A percentile compares a stretch with the other conserved stretches of the same genome.
Conservation (phyloP, 2,113 vertebrate genomes). For the Myotis yumanensis region DNA sequence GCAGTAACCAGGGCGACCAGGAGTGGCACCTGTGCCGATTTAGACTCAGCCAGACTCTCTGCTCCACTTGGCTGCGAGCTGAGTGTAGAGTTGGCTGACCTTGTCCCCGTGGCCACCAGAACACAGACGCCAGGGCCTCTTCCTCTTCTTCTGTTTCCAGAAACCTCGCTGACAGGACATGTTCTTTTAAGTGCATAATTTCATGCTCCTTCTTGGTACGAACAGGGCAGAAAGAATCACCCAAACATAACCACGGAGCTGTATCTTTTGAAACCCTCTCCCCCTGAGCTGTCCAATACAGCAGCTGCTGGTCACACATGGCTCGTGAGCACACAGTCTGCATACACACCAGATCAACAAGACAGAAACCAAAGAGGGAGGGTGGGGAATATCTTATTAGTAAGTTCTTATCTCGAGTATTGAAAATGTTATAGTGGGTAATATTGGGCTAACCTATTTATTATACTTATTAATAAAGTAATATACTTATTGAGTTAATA, state of each 20-base stretch:
- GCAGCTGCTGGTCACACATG: fast-evolving
- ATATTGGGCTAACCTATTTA: neutral
- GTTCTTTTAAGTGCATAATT: neutral
- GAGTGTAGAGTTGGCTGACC: conserved; percentile 61
- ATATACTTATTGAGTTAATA: neutral
- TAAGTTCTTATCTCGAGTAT: neutral
- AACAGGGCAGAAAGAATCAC: neutral
- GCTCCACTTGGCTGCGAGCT: conserved; percentile 55
- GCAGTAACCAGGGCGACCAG: conserved; percentile 49
- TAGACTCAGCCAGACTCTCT: conserved; percentile 30
- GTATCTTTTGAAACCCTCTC: neutral
- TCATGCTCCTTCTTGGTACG: neutral
- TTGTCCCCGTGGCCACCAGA: neutral
- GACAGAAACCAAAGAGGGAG: neutral
- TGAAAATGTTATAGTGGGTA: neutral
- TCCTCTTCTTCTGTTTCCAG: neutral
- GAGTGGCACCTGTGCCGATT: conserved; percentile 14
- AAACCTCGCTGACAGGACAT: neutral
- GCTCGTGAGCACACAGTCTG: neutral
- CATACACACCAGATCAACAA: neutral
- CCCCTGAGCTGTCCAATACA: fast-evolving
- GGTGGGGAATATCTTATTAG: neutral
- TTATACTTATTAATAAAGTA: neutral
- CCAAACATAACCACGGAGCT: neutral
- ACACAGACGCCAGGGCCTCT: neutral